Evolutionary conservation across 1,140 invertebrate species (phyloP).

Genomic region (Pseudomyrmex cubaensis): DNA sequence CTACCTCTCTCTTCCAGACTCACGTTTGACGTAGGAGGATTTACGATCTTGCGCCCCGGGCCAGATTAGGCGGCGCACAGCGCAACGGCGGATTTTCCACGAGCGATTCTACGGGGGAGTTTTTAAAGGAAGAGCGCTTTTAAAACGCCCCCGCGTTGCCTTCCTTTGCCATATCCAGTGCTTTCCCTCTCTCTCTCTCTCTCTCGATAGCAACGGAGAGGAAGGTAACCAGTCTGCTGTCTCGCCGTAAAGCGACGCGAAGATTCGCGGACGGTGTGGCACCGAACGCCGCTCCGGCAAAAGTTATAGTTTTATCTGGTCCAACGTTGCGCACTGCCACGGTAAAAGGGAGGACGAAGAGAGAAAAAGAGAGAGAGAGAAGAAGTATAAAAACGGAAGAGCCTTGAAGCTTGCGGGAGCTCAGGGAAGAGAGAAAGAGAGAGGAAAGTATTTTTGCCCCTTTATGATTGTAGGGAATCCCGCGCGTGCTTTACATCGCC

Average conservation of each 20-base stretch:
- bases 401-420: constrained; percentile 33
- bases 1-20: constrained; percentile 62
- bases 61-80: constrained; percentile 68
- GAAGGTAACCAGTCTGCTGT: constrained; percentile 11
- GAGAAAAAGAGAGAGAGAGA: not conserved
- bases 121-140: constrained; percentile 63
- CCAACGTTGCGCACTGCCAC: constrained; percentile 15
- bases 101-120: constrained; percentile 48
- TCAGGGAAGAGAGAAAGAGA: constrained; percentile 19
- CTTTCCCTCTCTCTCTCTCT: constrained; percentile 10
- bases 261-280: constrained; percentile 31
- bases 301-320: constrained; percentile 66
- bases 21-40: constrained; percentile 72
- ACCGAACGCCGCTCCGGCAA: constrained; percentile 47
- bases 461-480: constrained; percentile 75
- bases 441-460: constrained; percentile 61
- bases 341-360: constrained; percentile 27
- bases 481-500: constrained; percentile 73
- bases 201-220: constrained; percentile 12
- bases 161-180: not conserved
- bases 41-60: constrained; percentile 72
- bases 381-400: constrained; percentile 57
- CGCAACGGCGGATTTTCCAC: constrained; percentile 61
- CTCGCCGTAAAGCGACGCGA: constrained; percentile 50
- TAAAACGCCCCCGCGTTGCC: constrained; percentile 45